These are phyloP conservation scores for Drosophila mimica DNA, from an alignment of 2,888 invertebrate genomes.

Conservation along the genomic window DNA sequence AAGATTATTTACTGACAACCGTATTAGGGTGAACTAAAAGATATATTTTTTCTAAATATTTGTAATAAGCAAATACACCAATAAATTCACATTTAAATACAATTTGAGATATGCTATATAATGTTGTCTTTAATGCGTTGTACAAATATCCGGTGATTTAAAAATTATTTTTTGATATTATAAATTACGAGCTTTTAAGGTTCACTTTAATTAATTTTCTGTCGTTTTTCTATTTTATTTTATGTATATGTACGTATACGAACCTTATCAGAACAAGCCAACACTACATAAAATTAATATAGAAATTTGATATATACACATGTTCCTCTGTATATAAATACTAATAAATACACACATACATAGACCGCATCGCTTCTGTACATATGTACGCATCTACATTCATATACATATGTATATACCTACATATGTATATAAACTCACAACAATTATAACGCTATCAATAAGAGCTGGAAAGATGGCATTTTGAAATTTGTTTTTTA, in stretches of 20 bases:
- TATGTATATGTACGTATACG: not conserved
- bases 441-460: not conserved
- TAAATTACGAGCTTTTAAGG: not conserved
- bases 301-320: not conserved
- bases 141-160: not conserved
- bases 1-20: constrained; percentile 2
- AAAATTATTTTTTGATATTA: not conserved
- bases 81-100: not conserved
- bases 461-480: not conserved
- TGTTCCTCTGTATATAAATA: not conserved
- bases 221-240: not conserved
- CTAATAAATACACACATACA: not conserved
- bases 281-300: not conserved
- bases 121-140: not conserved
- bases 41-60: not conserved
- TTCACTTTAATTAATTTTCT: constrained; percentile 2
- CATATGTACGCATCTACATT: not conserved
- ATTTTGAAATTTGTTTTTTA: not conserved
- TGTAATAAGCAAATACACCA: not conserved
- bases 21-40: constrained; percentile 30
- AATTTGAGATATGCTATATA: not conserved
- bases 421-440: not conserved
- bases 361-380: not conserved
- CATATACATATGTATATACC: not conserved
- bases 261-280: not conserved